Percentiles rank a stretch among this genome's conserved stretches.
Evolutionary conservation across 2,888 invertebrate species (phyloP).

Genomic region (Eulithis testata): DNA sequence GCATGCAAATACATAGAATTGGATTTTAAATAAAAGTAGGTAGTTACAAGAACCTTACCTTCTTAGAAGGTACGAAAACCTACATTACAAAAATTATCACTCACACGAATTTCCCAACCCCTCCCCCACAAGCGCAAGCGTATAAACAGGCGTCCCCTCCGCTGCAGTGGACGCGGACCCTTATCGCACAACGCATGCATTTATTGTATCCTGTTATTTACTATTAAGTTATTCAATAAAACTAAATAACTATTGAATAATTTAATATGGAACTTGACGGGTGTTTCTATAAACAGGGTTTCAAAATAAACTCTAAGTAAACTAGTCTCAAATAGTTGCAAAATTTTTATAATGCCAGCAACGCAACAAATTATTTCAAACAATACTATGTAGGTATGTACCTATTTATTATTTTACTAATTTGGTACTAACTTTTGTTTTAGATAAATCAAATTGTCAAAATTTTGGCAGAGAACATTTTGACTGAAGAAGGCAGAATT

Average conservation of each 20-base stretch:
- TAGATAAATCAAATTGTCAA: too few species aligned
- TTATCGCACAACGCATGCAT: constrained; percentile 47
- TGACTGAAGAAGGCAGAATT: too few species aligned
- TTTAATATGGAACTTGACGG: constrained; percentile 9
- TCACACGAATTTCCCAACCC: constrained; percentile 33
- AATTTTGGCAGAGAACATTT: too few species aligned
- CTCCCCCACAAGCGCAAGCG: constrained; percentile 43
- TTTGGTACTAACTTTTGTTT: too few species aligned
- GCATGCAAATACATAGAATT: too few species aligned
- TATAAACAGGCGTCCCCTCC: constrained; percentile 53
- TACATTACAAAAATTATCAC: constrained; percentile 29
- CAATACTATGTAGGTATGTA: too few species aligned
- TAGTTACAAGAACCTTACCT: too few species aligned
- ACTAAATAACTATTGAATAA: constrained; percentile 15
- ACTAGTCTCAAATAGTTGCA: background rate
- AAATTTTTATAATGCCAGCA: background rate
- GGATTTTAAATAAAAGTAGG: too few species aligned
- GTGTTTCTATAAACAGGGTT: background rate
- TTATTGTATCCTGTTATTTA: constrained; percentile 47
- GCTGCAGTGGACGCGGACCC: constrained; percentile 49
- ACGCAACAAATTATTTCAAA: too few species aligned
- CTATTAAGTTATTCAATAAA: constrained; percentile 36
- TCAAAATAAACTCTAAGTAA: background rate
- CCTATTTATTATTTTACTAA: too few species aligned
- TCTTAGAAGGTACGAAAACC: constrained; percentile 15